A percentile compares a stretch with the other conserved stretches of the same genome.
Conservation (phyloP, 2,888 invertebrate species). For the Elegia similella region DNA sequence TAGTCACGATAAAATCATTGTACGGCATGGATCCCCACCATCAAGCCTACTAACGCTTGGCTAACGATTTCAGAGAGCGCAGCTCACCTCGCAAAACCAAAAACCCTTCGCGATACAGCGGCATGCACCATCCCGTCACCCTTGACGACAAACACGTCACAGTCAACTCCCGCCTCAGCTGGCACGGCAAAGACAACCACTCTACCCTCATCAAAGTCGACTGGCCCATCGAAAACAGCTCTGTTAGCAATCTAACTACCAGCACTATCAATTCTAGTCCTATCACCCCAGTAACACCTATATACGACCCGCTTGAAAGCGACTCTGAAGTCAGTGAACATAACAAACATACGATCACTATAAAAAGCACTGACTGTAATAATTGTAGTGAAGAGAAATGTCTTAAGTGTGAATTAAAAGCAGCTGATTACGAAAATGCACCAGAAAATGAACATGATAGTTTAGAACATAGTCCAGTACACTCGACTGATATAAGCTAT, state of each 20-base stretch:
- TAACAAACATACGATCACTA: slow-evolving; percentile 65
- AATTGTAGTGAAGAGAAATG: slow-evolving; percentile 64
- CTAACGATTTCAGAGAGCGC: slow-evolving; percentile 65
- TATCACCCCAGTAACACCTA: slow-evolving; percentile 58
- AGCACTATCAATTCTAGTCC: slow-evolving; percentile 64
- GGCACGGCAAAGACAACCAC: slow-evolving; percentile 75
- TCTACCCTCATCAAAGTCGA: slow-evolving; percentile 73
- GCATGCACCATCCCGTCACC: slow-evolving; percentile 49
- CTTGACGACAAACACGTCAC: slow-evolving; percentile 39
- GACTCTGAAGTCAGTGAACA: slow-evolving; percentile 67
- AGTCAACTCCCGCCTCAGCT: slow-evolving; percentile 52
- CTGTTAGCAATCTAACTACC: slow-evolving; percentile 53
- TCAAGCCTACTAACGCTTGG: slow-evolving; percentile 18
- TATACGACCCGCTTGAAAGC: slow-evolving; percentile 68
- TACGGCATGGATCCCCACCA: slow-evolving; percentile 27
- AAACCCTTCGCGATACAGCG: slow-evolving; percentile 58
- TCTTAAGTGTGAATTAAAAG: slow-evolving; percentile 69
- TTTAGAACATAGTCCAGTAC: slow-evolving; percentile 59
- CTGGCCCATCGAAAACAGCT: slow-evolving; percentile 64
- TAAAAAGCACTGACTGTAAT: slow-evolving; percentile 52
- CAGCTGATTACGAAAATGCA: slow-evolving; percentile 56
- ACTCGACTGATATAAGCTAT: slow-evolving; percentile 71
- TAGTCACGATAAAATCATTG: not conserved
- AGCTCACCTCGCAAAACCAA: slow-evolving; percentile 70
- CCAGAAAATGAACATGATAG: slow-evolving; percentile 47